Evolutionary conservation across 2,888 invertebrate genomes (phyloP), one percentile per base, ranked within the genome.

Genomic region (Phaonia tiefii): DNA sequence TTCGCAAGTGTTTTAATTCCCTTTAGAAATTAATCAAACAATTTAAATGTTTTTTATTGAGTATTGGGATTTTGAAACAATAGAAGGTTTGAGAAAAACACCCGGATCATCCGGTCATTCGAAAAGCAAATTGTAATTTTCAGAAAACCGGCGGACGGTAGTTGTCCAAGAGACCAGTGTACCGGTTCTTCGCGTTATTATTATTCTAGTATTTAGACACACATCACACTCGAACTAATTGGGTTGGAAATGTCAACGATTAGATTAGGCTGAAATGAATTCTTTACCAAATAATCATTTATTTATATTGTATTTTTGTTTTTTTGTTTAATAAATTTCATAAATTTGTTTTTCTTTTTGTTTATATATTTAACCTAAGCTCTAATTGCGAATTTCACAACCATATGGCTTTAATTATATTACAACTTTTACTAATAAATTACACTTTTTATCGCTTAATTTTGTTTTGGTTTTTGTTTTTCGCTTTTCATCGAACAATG

Each of bases 301-400:
- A 39, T 37, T 60, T 31, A 3, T 39, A 15, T 60, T 20, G 37
- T 39, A 22, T 42, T 58, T 63, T 20, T 42, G 39, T 60, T 60
- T 10, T 39, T 42, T 42, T 20, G 11, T 37, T 42, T 20, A 67
- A 51, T 67, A 51, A 51, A 39, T 51, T 17, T 54, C 17, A 69
- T 54, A 42, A 70, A 70, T 46, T 69, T 26, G 66, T 31, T 54
- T 17, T 49, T 46, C n/a, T 20, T 25, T 20, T 66, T 67, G 69
- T 69, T 13, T 67, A 71, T 82, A 37, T 70, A 73, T 79, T 79
- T 75, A 84, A 80, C 84, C 85, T 86, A 86, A 86, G 86, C 86
- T 86, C 86, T 86, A 86, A 86, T 86, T 86, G 86, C 86, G 86
- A 85, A 83, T 84, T 84, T 86, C 86, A 86, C 86, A 86, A 86